phyloP scores from a whole-genome alignment of 2,113 vertebrate genomes.

The Scomber scombrus region DNA sequence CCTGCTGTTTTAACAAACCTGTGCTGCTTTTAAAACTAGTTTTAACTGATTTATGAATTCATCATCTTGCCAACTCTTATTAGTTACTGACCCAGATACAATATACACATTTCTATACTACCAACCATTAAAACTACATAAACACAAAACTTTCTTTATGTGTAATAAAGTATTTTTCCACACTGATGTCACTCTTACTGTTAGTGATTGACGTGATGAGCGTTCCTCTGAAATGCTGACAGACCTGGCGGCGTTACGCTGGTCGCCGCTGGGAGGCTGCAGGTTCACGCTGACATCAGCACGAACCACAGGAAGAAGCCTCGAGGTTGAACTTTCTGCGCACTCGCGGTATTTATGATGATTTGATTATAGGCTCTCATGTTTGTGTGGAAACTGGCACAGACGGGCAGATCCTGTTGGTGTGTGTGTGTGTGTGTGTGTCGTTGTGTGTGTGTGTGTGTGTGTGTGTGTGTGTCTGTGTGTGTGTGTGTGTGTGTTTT shows the following conservation, averaged over 20 bases:
- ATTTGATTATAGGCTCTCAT: slow-evolving; percentile 38
- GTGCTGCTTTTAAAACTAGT: too few species aligned
- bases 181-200: too few species aligned
- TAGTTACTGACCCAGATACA: too few species aligned
- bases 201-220: too few species aligned
- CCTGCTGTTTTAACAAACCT: too few species aligned
- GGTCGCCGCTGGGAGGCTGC: not conserved
- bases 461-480: slow-evolving; percentile 5
- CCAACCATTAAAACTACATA: too few species aligned
- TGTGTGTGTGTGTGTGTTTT: not conserved
- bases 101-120: too few species aligned
- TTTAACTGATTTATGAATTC: too few species aligned
- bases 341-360: not conserved
- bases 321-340: slow-evolving; percentile 30
- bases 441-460: slow-evolving; percentile 18
- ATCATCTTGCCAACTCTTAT: too few species aligned
- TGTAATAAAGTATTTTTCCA: too few species aligned
- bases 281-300: slow-evolving; percentile 6
- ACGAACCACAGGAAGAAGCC: slow-evolving; percentile 21
- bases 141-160: too few species aligned
- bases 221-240: not conserved
- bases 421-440: slow-evolving; percentile 19
- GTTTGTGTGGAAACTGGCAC: slow-evolving; percentile 26
- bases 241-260: not conserved
- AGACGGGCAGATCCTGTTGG: rapidly evolving